A percentile compares a stretch with the other conserved stretches of the same genome.
phyloP scores from a whole-genome alignment of 2,888 invertebrate genomes.

The Campopleginae sp. region DNA sequence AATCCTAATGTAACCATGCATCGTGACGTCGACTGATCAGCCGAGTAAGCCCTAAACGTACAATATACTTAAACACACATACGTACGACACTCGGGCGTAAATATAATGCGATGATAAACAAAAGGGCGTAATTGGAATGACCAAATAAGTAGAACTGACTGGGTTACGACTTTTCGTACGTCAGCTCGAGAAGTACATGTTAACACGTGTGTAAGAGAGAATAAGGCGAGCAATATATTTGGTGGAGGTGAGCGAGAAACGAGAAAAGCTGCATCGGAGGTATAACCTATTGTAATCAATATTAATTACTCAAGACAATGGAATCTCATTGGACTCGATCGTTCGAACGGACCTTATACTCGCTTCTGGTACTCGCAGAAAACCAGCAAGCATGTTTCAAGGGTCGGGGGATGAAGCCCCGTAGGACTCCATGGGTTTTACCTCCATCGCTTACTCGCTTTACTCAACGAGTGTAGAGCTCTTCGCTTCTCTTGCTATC shows the following conservation, averaged over 20 bases:
- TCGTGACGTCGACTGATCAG: constrained; percentile 73
- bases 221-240: constrained; percentile 23
- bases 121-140: neutral
- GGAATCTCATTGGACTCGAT: constrained; percentile 84
- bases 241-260: constrained; percentile 42
- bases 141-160: neutral
- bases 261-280: constrained; percentile 71
- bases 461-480: constrained; percentile 44
- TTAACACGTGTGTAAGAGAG: constrained; percentile 29
- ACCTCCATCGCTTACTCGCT: constrained; percentile 52
- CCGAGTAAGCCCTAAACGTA: constrained; percentile 73
- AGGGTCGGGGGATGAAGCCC: constrained; percentile 45
- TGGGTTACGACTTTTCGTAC: constrained; percentile 23
- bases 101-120: neutral
- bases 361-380: constrained; percentile 58
- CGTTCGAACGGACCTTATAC: constrained; percentile 80
- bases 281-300: constrained; percentile 84
- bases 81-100: neutral
- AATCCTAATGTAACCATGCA: constrained; percentile 78
- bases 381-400: constrained; percentile 55
- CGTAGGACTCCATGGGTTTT: constrained; percentile 58
- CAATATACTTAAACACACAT: constrained; percentile 22
- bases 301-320: constrained; percentile 85
- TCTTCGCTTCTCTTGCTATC: constrained; percentile 52
- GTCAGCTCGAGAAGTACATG: neutral